These are phyloP conservation scores for Mythimna impura DNA, from an alignment of 2,888 invertebrate species.

Conservation along the genomic window DNA sequence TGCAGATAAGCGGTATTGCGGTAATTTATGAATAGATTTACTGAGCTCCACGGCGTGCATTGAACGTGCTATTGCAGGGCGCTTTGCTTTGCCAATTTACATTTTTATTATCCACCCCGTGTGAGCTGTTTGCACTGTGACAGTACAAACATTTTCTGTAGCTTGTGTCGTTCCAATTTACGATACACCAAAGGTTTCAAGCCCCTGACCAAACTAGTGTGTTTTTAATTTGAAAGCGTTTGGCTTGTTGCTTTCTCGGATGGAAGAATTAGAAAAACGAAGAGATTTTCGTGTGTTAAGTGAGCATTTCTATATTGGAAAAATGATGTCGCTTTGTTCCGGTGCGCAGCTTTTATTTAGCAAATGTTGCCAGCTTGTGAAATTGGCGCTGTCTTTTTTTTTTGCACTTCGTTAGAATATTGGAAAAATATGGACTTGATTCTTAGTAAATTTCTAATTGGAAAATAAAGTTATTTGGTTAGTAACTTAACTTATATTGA, in stretches of 20 bases:
- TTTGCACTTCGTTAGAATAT: slow-evolving; percentile 6
- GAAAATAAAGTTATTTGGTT: neutral
- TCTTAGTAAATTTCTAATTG: neutral
- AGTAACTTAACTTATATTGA: neutral
- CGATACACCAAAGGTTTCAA: slow-evolving; percentile 43
- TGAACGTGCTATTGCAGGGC: slow-evolving; percentile 67
- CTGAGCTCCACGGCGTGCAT: slow-evolving; percentile 61
- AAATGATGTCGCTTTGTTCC: slow-evolving; percentile 16
- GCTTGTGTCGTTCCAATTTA: slow-evolving; percentile 61
- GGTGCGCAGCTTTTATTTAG: slow-evolving; percentile 14
- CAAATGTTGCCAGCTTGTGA: slow-evolving; percentile 10
- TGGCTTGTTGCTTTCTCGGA: slow-evolving; percentile 33
- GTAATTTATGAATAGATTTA: slow-evolving; percentile 78
- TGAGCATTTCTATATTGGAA: slow-evolving; percentile 41
- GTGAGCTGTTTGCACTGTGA: slow-evolving; percentile 64
- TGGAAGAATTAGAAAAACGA: slow-evolving; percentile 49
- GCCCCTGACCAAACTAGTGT: slow-evolving; percentile 46
- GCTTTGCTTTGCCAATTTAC: slow-evolving; percentile 76
- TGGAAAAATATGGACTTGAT: neutral
- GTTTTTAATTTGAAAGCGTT: slow-evolving; percentile 47
- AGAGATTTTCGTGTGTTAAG: slow-evolving; percentile 37
- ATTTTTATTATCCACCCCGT: slow-evolving; percentile 75
- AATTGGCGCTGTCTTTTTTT: slow-evolving; percentile 6
- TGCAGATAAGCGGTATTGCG: slow-evolving; percentile 71
- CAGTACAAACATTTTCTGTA: slow-evolving; percentile 63